These are phyloP conservation scores for Scelioninae gen. 2 DNA, from an alignment of 2,888 invertebrate genomes.

Conservation along the genomic window DNA sequence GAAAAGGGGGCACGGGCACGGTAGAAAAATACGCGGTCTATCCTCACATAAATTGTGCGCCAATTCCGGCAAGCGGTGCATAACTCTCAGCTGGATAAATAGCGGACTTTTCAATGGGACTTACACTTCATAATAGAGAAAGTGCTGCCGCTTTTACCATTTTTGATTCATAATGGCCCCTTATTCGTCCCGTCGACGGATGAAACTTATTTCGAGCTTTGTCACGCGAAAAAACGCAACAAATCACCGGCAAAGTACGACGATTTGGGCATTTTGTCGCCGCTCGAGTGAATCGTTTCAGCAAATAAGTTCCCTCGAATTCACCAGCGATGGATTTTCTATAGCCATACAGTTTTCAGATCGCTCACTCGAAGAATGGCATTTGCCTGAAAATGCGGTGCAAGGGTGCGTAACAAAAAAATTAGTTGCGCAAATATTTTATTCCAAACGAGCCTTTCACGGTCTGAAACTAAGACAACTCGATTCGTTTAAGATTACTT, in stretches of 20 bases:
- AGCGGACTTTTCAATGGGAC: constrained; percentile 49
- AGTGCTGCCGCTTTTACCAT: constrained; percentile 45
- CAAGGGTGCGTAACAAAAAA: no score
- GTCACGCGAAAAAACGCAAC: constrained; percentile 45
- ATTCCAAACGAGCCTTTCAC: no score
- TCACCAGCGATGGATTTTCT: constrained; percentile 2
- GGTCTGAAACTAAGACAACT: no score
- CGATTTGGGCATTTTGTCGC: constrained; percentile 30
- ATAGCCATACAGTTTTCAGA: background rate
- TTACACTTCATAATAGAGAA: constrained; percentile 52
- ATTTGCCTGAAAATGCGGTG: no score
- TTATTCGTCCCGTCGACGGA: constrained; percentile 45
- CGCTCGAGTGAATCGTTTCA: constrained; percentile 37
- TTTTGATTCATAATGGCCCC: constrained; percentile 48
- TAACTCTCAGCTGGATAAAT: constrained; percentile 58
- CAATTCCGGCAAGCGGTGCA: constrained; percentile 33
- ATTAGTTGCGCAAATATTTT: no score
- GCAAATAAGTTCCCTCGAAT: constrained; percentile 22
- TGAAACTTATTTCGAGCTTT: constrained; percentile 49
- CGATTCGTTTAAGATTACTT: no score
- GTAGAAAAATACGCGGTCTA: constrained; percentile 35
- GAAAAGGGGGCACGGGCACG: constrained; percentile 4
- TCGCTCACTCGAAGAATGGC: background rate
- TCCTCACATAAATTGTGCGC: constrained; percentile 51
- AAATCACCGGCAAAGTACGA: constrained; percentile 43